Evolutionary conservation across 2,888 invertebrate genomes (phyloP).

Genomic region (Microctonus hyperodae): DNA sequence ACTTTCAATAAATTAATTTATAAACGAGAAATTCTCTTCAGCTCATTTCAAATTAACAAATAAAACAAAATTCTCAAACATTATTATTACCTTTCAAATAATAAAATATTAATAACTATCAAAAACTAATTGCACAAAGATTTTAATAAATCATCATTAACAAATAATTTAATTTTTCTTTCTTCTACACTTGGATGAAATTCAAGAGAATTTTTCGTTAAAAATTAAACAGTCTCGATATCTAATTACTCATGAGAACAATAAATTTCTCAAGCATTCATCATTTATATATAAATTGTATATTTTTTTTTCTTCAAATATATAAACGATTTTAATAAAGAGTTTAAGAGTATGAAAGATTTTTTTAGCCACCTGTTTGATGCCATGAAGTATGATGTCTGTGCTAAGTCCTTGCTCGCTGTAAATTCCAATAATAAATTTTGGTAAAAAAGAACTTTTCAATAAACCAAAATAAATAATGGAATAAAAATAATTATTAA

Average conservation of each 20-base stretch:
- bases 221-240: background rate
- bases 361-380: slow-evolving; percentile 81
- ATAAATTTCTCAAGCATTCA: background rate
- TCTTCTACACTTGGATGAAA: background rate
- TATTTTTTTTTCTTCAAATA: slow-evolving; percentile 7
- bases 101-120: no score
- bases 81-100: no score
- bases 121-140: no score
- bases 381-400: slow-evolving; percentile 98
- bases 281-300: background rate
- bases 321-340: slow-evolving; percentile 22
- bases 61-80: no score
- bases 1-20: no score
- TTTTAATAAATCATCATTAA: no score
- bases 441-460: background rate
- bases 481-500: background rate
- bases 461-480: background rate
- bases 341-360: slow-evolving; percentile 32
- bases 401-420: slow-evolving; percentile 96
- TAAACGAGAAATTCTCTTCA: no score
- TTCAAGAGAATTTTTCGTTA: slow-evolving; percentile 23
- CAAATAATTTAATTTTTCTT: no score
- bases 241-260: background rate
- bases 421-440: slow-evolving; percentile 45
- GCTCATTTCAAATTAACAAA: no score